Evolutionary conservation across 2,113 vertebrate genomes (phyloP).

Genomic region (Tragelaphus strepsiceros): DNA sequence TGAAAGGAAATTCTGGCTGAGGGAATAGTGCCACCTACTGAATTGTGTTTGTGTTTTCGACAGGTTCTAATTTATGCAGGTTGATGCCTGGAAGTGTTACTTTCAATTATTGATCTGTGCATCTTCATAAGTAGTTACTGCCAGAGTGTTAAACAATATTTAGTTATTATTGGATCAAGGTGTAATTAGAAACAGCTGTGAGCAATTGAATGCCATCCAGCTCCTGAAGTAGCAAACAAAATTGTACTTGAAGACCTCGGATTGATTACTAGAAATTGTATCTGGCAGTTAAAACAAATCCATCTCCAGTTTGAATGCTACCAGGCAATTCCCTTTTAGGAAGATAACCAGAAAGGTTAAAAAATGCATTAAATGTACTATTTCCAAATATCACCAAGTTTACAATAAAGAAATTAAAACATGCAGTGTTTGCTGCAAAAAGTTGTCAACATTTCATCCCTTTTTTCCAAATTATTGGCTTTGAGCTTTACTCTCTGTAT

Average conservation of each 20-base stretch:
- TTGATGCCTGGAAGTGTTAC: not conserved
- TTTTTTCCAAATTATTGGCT: not conserved
- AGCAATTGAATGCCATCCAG: not conserved
- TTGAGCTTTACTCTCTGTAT: not conserved
- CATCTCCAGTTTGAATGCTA: not conserved
- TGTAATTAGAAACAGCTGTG: slow-evolving; percentile 44
- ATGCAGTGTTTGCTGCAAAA: not conserved
- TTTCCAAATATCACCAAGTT: not conserved
- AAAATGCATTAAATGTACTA: not conserved
- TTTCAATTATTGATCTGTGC: not conserved
- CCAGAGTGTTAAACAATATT: slow-evolving; percentile 15
- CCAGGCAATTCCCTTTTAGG: not conserved
- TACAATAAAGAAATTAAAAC: not conserved
- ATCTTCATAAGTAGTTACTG: not conserved
- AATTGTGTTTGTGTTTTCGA: not conserved
- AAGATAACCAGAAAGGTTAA: not conserved
- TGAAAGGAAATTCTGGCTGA: not conserved
- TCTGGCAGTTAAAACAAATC: not conserved
- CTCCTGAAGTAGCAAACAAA: not conserved
- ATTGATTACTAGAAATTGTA: not conserved
- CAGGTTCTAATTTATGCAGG: not conserved
- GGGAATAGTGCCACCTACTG: slow-evolving; percentile 71
- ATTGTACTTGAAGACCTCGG: not conserved
- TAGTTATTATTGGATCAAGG: slow-evolving; percentile 2
- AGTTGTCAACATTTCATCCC: not conserved